Evolutionary conservation across 2,797 vertebrate genomes (phyloP), one percentile per base, ranked within the genome.

Genomic region (Falco biarmicus): DNA sequence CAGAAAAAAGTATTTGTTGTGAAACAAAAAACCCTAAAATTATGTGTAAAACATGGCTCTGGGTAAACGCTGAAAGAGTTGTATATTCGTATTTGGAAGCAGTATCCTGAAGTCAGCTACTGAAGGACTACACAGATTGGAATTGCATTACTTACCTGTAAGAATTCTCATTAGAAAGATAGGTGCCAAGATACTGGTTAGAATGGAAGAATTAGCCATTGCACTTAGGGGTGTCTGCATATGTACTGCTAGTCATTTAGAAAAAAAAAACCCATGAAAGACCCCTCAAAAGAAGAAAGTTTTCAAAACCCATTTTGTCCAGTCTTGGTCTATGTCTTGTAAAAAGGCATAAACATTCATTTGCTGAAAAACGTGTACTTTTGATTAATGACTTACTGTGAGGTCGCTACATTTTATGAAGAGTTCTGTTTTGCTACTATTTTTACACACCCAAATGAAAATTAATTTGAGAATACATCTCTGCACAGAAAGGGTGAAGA

Each of bases 381-480:
- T 6, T 85, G 41, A 83, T 84, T 73, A 60, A 81, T 20, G 43
- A 48, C 22, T 82, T 73, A 37, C 61, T 50, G 45, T 41, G 13
- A 53, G 26, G 63, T 65, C 24, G 76, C 34, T 51, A 37, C 4
- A 41, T 71, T 73, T 57, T 60, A 85, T 26, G 32, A 83, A 85
- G 37, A 50, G 21, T 31, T 69, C 41, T 53, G 20, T 47, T 89
- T 74, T 51, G 54, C 43, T 45, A 80, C 45, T 80, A 54, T 81
- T 94, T 90, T 85, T 78, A 85, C n/a, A 54, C 54, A 77, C 1
- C 12, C 15, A 87, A 77, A 87, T 77, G 47, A 91, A 85, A 92
- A 82, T 53, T 77, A 87, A 89, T 68, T 70, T 89, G 57, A 77
- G 87, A 94, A 70, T 43, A 29, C 12, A 57, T 18, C 48, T 94